Base-by-base conservation (phyloP, 2,797 vertebrate species). In the Gobio occitaniae region DNA sequence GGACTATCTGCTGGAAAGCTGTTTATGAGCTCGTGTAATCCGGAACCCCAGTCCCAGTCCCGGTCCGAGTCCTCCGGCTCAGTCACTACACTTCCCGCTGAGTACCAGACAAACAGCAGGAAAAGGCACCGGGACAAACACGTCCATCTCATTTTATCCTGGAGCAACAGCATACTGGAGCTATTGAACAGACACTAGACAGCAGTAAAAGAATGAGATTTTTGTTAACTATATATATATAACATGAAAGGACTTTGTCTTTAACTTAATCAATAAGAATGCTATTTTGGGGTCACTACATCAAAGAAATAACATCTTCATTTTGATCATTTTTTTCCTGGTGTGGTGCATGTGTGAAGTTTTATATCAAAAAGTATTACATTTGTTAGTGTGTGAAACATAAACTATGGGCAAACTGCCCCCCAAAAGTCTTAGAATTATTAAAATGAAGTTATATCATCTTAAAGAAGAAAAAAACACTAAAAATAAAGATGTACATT, bases 1-100 rank as follows among this genome's bases (percentile, higher is more conserved):
- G 94, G 94, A 82, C 95, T 95, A 90, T 96, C 95, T 15, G 94
- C 95, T 0, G 94, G 94, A 76, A 95, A 95, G 86, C 90, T 93
- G 89, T 94, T 90, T 9, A 95, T 91, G 71, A 95, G 91, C 80
- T 93, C 88, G 7, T 94, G 91, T 63, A 94, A 88, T 41, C 95
- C 95, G 47, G 95, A 96, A 12, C 95, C 94, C 94, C 90, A 94
- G 54, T 95, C 93, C 90, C 77, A 87, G n/a, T 93, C 92, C 29
- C 86, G 78, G 50, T 79, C 87, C 11, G 19, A 68, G n/a, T 47
- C 54, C 16, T 74, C 84, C 68, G 65, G 17, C 44, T 82, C 83
- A 1, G 79, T 29, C 19, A 86, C 75, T 56, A 72, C 21, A 7
- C 84, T 77, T 25, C 19, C 54, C 25, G 36, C 82, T 10, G 78